phyloP scores from a whole-genome alignment of 2,113 vertebrate genomes.

The Sinocyclocheilus rhinocerous region DNA sequence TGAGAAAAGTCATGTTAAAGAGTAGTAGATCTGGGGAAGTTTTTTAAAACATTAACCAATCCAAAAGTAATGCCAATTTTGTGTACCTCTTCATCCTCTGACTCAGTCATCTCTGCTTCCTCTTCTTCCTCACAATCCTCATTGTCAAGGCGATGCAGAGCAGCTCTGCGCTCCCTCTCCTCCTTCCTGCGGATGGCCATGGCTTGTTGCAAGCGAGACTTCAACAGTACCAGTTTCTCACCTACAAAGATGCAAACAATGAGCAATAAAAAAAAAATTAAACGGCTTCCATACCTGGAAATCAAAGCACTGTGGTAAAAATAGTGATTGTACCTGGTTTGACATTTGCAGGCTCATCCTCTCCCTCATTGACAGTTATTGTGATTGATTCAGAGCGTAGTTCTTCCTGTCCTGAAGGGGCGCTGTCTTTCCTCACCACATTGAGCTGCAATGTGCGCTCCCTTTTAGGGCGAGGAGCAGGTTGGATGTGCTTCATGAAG shows the following conservation, averaged over 20 bases:
- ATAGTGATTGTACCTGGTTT: constrained; percentile 81
- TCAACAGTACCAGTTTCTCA: constrained; percentile 87
- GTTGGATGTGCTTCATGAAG: constrained; percentile 85
- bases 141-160: constrained; percentile 88
- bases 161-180: constrained; percentile 85
- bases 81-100: constrained; percentile 78
- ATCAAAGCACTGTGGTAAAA: not conserved
- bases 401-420: constrained; percentile 83
- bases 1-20: not conserved
- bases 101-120: constrained; percentile 88
- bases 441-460: constrained; percentile 79
- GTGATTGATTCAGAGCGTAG: constrained; percentile 81
- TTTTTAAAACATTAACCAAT: not conserved
- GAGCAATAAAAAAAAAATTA: not conserved
- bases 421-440: constrained; percentile 83
- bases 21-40: too few species aligned
- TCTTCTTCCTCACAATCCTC: constrained; percentile 90
- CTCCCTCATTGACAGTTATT: constrained; percentile 79
- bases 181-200: constrained; percentile 90
- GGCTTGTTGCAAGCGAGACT: constrained; percentile 91
- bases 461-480: constrained; percentile 61
- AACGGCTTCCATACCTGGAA: not conserved
- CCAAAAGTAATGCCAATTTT: not conserved
- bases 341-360: constrained; percentile 68
- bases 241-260: constrained; percentile 69